Base-by-base conservation (phyloP, 2,797 vertebrate genomes). In the Dromococcyx pavoninus region DNA sequence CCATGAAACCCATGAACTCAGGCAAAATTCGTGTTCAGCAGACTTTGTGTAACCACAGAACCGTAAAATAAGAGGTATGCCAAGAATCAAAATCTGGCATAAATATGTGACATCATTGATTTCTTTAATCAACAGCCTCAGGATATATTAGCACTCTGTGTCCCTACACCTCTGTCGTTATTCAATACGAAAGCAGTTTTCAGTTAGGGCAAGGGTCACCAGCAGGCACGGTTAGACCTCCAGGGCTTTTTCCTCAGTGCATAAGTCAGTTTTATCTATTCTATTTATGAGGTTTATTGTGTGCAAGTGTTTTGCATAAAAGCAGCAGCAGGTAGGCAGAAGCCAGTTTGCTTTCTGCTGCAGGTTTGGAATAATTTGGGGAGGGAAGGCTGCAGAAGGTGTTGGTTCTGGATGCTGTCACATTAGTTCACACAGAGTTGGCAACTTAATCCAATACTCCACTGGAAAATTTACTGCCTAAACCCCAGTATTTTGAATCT, bases 131-230 rank as follows among this genome's bases (percentile, higher is more conserved):
- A 91, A 79, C 91, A 88, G 65, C 72, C 86, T 85, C 86, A 88
- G 86, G 83, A 94, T 79, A 37, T 89, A 69, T 87, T 81, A 94
- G 71, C 23, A 17, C 77, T 80, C 72, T 85, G 82, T 53, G 80
- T 94, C 71, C 83, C 85, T 79, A 69, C 57, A 91, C 22, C 75
- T 74, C 46, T 8, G n/a, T 24, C 60, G 83, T 86, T 76, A 86
- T 89, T 95, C 94, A 86, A 81, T 92, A 81, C 66, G 93, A 95
- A 93, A 0, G 3, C 60, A 67, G 88, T 82, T 95, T 94, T 90
- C 67, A 88, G 95, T 89, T 81, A 95, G 88, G 91, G 80, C 77
- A 93, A 92, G 50, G 87, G 88, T 79, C 93, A 87, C 77, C 77
- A 94, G 77, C 72, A 88, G 94, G 80, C 83, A 71, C 64, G 67